Percentiles rank a stretch among this genome's conserved stretches.
Evolutionary conservation across 2,113 vertebrate species (phyloP).

Genomic region (Callipepla californica): DNA sequence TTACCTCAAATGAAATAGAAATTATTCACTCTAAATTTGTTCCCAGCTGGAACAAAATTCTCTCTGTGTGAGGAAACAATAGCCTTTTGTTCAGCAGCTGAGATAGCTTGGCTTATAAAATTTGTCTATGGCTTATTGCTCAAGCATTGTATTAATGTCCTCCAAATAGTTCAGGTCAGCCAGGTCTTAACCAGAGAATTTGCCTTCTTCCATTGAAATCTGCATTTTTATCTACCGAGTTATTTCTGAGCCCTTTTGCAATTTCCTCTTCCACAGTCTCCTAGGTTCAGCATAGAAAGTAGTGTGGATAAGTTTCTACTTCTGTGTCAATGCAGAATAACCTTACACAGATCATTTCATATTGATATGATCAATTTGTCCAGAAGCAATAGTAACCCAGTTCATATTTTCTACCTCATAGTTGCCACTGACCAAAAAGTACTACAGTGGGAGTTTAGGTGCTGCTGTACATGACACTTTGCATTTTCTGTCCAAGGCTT

Average conservation of each 20-base stretch:
- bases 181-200: neutral
- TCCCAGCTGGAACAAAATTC: neutral
- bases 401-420: neutral
- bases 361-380: neutral
- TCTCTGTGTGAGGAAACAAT: conserved; percentile 43
- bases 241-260: neutral
- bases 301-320: neutral
- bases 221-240: neutral
- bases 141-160: neutral
- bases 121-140: neutral
- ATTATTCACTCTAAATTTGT: neutral
- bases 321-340: neutral
- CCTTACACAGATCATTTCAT: neutral
- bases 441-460: fast-evolving
- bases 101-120: conserved; percentile 12
- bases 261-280: neutral
- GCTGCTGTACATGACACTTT: neutral
- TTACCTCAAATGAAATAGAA: neutral
- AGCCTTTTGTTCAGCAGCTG: conserved; percentile 52
- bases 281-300: neutral
- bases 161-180: conserved; percentile 12
- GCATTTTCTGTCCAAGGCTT: neutral
- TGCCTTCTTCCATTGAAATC: neutral
- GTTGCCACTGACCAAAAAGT: neutral
- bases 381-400: neutral